phyloP scores from a whole-genome alignment of 2,797 vertebrate species.

The Synaphobranchus kaupii region DNA sequence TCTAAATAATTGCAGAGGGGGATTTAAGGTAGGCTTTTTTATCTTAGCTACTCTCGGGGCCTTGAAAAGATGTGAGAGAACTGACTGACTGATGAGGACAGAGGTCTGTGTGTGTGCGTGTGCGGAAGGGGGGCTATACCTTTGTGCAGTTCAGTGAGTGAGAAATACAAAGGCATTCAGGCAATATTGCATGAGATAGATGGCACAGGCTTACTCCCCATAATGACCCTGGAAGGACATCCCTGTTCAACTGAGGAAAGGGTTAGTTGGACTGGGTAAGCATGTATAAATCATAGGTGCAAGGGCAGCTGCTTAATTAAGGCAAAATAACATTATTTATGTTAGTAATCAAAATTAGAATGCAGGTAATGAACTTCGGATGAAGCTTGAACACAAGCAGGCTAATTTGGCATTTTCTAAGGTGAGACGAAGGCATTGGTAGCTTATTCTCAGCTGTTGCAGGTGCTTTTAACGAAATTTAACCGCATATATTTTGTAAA shows the following conservation, averaged over 20 bases:
- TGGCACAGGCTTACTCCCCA: background rate
- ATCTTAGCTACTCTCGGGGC: background rate
- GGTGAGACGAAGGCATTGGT: too few relatives aligned
- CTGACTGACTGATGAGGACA: constrained; percentile 15
- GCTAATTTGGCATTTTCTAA: too few relatives aligned
- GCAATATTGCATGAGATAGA: background rate
- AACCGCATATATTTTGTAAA: too few relatives aligned
- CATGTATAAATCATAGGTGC: background rate
- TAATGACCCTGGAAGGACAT: background rate
- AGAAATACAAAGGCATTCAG: background rate
- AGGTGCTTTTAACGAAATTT: too few relatives aligned
- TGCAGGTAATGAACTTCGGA: too few relatives aligned
- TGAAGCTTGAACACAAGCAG: too few relatives aligned
- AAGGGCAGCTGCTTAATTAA: background rate
- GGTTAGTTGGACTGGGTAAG: too few relatives aligned
- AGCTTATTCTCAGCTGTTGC: too few relatives aligned
- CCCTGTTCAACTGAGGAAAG: background rate
- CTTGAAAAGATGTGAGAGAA: background rate
- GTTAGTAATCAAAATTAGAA: too few relatives aligned
- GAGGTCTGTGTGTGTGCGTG: constrained; percentile 35
- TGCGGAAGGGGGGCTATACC: constrained; percentile 33
- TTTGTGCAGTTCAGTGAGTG: background rate
- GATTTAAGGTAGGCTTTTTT: background rate
- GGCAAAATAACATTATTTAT: too few relatives aligned
- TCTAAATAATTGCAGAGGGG: background rate